These are phyloP conservation scores for Steinernema hermaphroditum DNA, from an alignment of 2,888 invertebrate genomes.

Conservation along the genomic window DNA sequence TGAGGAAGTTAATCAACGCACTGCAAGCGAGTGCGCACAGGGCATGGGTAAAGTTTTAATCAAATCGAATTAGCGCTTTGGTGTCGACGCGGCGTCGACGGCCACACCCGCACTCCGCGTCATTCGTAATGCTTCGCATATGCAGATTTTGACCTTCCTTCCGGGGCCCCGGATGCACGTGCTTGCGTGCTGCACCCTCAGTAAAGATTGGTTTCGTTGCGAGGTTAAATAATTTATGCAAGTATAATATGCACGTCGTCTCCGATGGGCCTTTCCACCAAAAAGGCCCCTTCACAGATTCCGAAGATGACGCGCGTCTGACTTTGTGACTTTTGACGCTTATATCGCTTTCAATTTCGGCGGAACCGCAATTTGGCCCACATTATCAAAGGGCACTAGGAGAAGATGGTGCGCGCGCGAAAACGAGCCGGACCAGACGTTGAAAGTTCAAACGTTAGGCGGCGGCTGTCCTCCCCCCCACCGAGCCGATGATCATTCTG, in stretches of 20 bases:
- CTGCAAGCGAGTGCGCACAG: slow-evolving; percentile 2
- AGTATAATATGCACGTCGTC: slow-evolving; percentile 28
- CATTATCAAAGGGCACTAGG: slow-evolving; percentile 30
- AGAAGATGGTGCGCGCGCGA: background rate
- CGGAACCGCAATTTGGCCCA: slow-evolving; percentile 18
- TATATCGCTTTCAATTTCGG: slow-evolving; percentile 1
- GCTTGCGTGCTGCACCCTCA: background rate
- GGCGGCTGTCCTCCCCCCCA: background rate
- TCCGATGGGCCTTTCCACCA: background rate
- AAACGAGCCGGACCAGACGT: background rate
- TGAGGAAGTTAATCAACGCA: slow-evolving; percentile 21
- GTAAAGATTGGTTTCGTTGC: background rate
- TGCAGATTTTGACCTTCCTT: slow-evolving; percentile 15
- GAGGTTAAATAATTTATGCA: slow-evolving; percentile 27
- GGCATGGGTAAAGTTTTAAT: slow-evolving; percentile 29
- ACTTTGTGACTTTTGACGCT: background rate
- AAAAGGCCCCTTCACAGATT: background rate
- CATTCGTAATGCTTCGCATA: background rate
- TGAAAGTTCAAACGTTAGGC: slow-evolving; percentile 19
- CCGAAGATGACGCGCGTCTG: background rate
- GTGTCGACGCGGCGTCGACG: background rate
- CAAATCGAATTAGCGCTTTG: slow-evolving; percentile 29
- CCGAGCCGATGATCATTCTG: background rate
- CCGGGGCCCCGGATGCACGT: background rate
- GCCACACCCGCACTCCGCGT: background rate